Evolutionary conservation across 1,140 invertebrate species (phyloP).

Genomic region (Drosophila albomicans): DNA sequence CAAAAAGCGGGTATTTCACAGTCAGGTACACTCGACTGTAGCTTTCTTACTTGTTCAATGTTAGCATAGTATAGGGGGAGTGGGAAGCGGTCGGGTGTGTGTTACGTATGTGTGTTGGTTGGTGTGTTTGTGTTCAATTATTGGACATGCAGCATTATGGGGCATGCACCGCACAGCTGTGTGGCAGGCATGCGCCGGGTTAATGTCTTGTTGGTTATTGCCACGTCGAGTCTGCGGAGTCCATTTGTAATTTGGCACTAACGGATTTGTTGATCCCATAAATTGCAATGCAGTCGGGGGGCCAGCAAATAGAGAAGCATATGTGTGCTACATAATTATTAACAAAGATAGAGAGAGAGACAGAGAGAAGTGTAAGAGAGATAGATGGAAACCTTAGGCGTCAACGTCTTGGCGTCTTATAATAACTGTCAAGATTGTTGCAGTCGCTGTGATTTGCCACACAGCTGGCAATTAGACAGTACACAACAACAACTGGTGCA

Average conservation of each 20-base stretch:
- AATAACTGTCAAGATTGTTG: constrained; percentile 72
- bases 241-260: constrained; percentile 82
- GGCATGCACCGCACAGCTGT: constrained; percentile 53
- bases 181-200: constrained; percentile 73
- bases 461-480: constrained; percentile 47
- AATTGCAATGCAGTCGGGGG: constrained; percentile 55
- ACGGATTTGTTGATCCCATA: constrained; percentile 80
- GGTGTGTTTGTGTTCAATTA: constrained; percentile 56
- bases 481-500: constrained; percentile 32
- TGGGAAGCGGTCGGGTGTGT: too few relatives aligned
- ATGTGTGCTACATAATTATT: not conserved
- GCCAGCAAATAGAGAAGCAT: not conserved
- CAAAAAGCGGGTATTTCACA: too few relatives aligned
- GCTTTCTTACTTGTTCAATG: too few relatives aligned
- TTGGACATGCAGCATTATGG: constrained; percentile 66
- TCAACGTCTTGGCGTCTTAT: constrained; percentile 19
- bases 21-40: too few relatives aligned
- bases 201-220: constrained; percentile 83
- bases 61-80: too few relatives aligned
- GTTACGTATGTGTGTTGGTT: not conserved
- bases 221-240: constrained; percentile 58
- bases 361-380: constrained; percentile 9
- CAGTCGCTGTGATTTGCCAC: constrained; percentile 61
- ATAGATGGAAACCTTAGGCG: constrained; percentile 11
- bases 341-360: not conserved